Base-by-base conservation (phyloP, 1,140 invertebrate species). In the Hycleus phaleratus region DNA sequence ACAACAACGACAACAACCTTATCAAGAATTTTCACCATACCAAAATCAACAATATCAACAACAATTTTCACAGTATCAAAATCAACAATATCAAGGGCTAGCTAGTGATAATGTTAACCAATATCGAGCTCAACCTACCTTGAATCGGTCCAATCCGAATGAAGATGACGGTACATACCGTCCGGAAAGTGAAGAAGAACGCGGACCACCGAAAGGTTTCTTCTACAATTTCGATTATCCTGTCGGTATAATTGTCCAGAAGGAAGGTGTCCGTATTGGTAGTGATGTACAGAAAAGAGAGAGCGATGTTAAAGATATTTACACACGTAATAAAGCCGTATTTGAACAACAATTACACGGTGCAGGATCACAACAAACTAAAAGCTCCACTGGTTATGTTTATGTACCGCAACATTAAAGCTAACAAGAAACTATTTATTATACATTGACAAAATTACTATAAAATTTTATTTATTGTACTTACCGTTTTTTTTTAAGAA, bases 201-300 rank as follows among this genome's bases (percentile, higher is more conserved):
- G 77, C 59, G 82, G 82, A 11, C 81, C 81, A 38, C 82, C 83
- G 42, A 79, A 79, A 68, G 83, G 82, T 51, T 85, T 85, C 75
- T 84, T 82, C 76, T 85, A 85, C 68, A 79, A 76, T 56, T 82
- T 81, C 72, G 79, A 81, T 60, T 85, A 85, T 69, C 82, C 82
- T 38, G 82, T 82, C 7, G 81, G 78, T 46, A 77, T 79, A 50
- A 77, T 81, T 43, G 74, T 76, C 4, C 69, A 74, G 12, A 79
- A 80, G 67, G 71, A 71, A 56, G 73, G 72, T 4, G 63, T 2
- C 18, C 18, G 70, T 2, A 67, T 18, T 18, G 18, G 18, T 18
- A 18, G 18, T 3, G 7, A 32, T 32, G 18, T 52, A 5, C 49
- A 59, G 32, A 64, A 69, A 56, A 66, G 68, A 24, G 68, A 68